Evolutionary conservation across 2,888 invertebrate genomes (phyloP), one percentile per base, ranked within the genome.

Genomic region (Meliscaeva auricollis): DNA sequence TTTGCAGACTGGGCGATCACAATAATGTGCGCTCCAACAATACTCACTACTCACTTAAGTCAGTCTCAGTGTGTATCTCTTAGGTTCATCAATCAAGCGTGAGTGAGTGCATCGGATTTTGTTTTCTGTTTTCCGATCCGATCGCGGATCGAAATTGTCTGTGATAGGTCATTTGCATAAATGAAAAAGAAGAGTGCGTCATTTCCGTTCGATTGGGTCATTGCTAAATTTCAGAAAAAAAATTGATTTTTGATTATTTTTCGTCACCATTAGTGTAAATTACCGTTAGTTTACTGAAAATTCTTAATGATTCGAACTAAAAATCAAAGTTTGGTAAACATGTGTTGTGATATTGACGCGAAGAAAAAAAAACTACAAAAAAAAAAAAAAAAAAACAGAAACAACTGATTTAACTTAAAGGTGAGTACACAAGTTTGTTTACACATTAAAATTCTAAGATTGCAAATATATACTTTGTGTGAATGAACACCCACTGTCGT

Each of bases 11-110:
- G n/a, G 11, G 13, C 9, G 62, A 68, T 68, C 77, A 68, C 30
- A 54, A 44, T 26, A 11, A 15, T 26, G 26, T 38, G 69, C 72
- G 69, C 85, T 85, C 66, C 66, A 66, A 69, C 30, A 72, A 50
- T 52, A 64, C 85, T 85, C 85, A 85, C 17, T 35, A 6, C 66
- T 64, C 64, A 46, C 46, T 30, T 3, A 79, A 75, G 70, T 85
- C 81, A 85, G 85, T 84, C 81, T 85, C 73, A 81, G 68, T 77
- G 85, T 81, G 81, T 81, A 77, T 85, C 85, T 85, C 81, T 81
- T 73, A 73, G 80, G 80, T 85, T 85, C 72, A 73, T 85, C 85
- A 85, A 85, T 85, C 73, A 85, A 85, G 85, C 85, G 85, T 85
- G 76, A 85, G 85, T 77, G 81, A 85, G 85, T 85, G 85, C 76